Evolutionary conservation across 2,797 vertebrate genomes (phyloP), one percentile per base, ranked within the genome.

Genomic region (Pempheris klunzingeri): DNA sequence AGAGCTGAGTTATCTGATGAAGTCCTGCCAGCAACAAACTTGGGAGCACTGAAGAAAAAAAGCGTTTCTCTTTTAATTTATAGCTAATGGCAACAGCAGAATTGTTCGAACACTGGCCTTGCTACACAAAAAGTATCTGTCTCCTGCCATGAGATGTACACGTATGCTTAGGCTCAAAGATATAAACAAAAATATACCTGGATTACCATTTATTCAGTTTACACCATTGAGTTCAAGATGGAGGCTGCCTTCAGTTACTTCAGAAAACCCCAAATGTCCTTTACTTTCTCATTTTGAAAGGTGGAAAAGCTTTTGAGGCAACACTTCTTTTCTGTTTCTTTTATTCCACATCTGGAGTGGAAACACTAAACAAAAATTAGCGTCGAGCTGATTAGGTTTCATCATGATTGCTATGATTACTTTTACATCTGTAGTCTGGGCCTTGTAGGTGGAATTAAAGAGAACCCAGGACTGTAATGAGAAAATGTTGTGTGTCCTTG

Each of bases 321-420:
- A 39, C 18, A 2, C 17, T 11, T 0, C 14, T 43, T 50, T 44
- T 66, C 22, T 28, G 10, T 41, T 11, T 64, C 20, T 60, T 60
- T 43, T 26, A 47, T 43, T 13, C 14, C 12, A 70, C 54, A 70
- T 71, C 50, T 63, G 32, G 39, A 74, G 15, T 1, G 4, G 44
- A 47, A 18, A 59, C 34, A 28, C n/a, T 20, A 14, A 80, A 69
- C 26, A 39, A 20, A 50, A 36, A 58, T 57, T 49, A 36, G 30
- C 20, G 6, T 71, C 10, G 24, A 47, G 17, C 49, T 5, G 60
- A 69, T 77, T 38, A 22, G 7, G n/a, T 70, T 75, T 78, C 54
- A 70, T 77, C 44, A n/a, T n/a, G n/a, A n/a, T n/a, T n/a, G n/a
- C n/a, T n/a, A 28, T 65, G 69, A 76, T 80, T 41, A 72, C 49